A percentile compares a stretch with the other conserved stretches of the same genome.
Evolutionary conservation across 2,113 vertebrate genomes (phyloP).

Genomic region (Cyprinodon tularosa): DNA sequence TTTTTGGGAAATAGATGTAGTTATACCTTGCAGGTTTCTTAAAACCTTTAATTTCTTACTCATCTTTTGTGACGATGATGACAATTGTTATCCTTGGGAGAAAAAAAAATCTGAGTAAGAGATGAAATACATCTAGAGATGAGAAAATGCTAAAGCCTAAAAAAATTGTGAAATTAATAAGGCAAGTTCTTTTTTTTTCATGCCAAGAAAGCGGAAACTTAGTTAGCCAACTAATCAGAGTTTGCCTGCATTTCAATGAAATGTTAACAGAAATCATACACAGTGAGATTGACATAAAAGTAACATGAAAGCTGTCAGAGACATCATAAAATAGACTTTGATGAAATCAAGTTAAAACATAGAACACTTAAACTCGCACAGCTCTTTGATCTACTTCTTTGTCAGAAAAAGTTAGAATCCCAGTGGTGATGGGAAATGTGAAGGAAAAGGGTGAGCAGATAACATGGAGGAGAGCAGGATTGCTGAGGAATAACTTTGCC

Average conservation of each 20-base stretch:
- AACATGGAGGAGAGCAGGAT: conserved; percentile 18
- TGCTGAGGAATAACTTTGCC: conserved; percentile 34
- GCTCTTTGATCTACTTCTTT: conserved; percentile 45
- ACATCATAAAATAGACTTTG: conserved; percentile 55
- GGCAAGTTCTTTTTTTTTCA: conserved; percentile 38
- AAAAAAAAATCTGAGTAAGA: neutral
- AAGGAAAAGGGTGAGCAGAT: conserved; percentile 29
- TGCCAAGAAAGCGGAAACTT: conserved; percentile 28
- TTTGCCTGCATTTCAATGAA: conserved; percentile 35
- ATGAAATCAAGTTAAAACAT: conserved; percentile 49
- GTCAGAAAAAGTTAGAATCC: conserved; percentile 40
- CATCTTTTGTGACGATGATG: neutral
- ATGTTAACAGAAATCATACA: conserved; percentile 33
- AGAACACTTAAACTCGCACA: conserved; percentile 33
- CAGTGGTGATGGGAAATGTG: conserved; percentile 21
- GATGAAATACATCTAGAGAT: neutral
- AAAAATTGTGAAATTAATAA: conserved; percentile 27
- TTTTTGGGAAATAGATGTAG: neutral
- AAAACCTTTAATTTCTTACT: neutral
- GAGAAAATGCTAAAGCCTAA: conserved; percentile 10
- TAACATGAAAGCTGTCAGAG: conserved; percentile 57
- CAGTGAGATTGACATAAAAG: conserved; percentile 53
- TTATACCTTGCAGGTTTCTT: neutral
- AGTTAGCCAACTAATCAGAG: conserved; percentile 33
- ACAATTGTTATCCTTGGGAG: conserved; percentile 4